Conservation (phyloP, 2,888 invertebrate genomes). For the Rhaphigaster nebulosa region DNA sequence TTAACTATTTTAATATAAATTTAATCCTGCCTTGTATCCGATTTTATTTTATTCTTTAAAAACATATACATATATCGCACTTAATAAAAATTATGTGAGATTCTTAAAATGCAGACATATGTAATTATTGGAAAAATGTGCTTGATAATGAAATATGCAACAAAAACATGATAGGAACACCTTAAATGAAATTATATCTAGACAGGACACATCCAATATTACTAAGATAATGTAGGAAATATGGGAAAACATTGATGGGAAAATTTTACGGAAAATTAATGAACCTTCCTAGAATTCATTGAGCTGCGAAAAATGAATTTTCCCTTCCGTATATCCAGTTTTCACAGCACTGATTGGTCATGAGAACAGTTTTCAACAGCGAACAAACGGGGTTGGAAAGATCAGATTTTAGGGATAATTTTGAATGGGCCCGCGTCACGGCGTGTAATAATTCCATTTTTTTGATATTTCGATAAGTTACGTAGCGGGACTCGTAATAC, state of each 20-base stretch:
- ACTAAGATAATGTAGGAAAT: not conserved
- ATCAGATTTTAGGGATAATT: not conserved
- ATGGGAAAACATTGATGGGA: not conserved
- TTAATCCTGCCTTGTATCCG: too few species aligned
- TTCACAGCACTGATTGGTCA: not conserved
- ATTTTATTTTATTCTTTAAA: too few species aligned
- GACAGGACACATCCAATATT: too few species aligned
- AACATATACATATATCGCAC: too few species aligned
- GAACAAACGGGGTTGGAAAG: not conserved
- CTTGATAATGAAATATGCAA: too few species aligned
- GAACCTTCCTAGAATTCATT: not conserved
- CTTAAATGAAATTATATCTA: too few species aligned
- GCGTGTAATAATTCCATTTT: constrained; percentile 1
- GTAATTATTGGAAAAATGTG: too few species aligned
- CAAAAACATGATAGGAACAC: too few species aligned
- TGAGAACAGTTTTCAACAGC: not conserved
- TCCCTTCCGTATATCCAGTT: not conserved
- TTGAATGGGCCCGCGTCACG: not conserved
- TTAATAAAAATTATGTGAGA: too few species aligned
- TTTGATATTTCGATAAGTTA: constrained; percentile 4
- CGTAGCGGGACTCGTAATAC: not conserved
- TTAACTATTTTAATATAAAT: too few species aligned
- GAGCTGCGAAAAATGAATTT: constrained; percentile 1
- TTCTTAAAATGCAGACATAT: too few species aligned
- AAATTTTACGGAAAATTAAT: not conserved